Base-by-base conservation (phyloP, 2,888 invertebrate species). In the Bugulina stolonifera region DNA sequence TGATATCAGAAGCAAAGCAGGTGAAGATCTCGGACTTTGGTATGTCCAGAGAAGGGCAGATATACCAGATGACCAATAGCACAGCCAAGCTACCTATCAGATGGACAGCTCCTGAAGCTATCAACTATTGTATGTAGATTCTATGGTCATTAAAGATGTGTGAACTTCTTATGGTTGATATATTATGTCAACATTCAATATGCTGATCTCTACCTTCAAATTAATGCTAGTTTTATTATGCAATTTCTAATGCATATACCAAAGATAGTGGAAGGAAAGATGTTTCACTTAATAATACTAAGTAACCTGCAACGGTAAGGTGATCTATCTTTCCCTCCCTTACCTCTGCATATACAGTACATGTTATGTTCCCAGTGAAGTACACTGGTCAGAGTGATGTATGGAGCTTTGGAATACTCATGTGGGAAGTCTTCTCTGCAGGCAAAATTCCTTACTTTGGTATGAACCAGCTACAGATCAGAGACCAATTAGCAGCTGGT, bases 51-150 rank as follows among this genome's bases (percentile, higher is more conserved):
- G 95, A 96, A 84, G 96, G 96, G 82, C 93, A 95, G 83, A 95
- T 95, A 83, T 97, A 97, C 80, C 94, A 93, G 74, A 96, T 96
- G 58, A 94, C 95, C 1, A 95, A 95, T 78, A 96, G 96, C 52
- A 93, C 96, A 93, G 96, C 97, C 85, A 95, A 96, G 87, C 96
- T 97, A 78, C 96, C 97, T 0, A 95, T 97, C 74, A 97, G 97
- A 85, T 97, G 97, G 97, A 97, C 96, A 0, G 95, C 96, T 1
- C 97, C 97, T 0, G 96, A 96, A 86, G 95, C 96, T 1, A 87
- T 96, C 18, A 94, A 95, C 85, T 95, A 93, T 83, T 95, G 95
- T 90, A 83, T n/a, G n/a, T n/a, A n/a, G n/a, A n/a, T n/a, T n/a
- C 54, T 18, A n/a, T n/a, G n/a, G n/a, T n/a, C n/a, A n/a, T n/a